These are phyloP conservation scores for Drosophila suboccidentalis DNA, from an alignment of 2,888 invertebrate genomes.

Conservation along the genomic window DNA sequence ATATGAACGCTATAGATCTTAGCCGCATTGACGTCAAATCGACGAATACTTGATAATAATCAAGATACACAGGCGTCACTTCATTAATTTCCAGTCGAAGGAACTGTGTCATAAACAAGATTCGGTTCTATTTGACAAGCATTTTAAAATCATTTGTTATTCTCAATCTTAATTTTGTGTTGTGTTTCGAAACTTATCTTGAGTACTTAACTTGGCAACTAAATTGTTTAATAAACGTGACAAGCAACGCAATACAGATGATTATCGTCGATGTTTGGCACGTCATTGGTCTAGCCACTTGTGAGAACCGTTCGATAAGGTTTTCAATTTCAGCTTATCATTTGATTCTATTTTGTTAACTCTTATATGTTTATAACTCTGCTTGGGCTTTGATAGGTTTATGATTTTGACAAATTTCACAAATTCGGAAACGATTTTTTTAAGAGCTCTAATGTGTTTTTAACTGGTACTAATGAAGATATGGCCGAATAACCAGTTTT, in stretches of 20 bases:
- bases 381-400: conserved; percentile 40
- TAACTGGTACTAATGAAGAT: conserved; percentile 50
- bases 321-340: conserved; percentile 38
- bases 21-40: conserved; percentile 55
- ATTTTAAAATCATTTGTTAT: conserved; percentile 4
- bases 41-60: conserved; percentile 12
- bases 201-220: conserved; percentile 38
- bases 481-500: conserved; percentile 33
- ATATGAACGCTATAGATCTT: conserved; percentile 8
- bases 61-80: conserved; percentile 10
- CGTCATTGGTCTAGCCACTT: conserved; percentile 44
- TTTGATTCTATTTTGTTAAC: conserved; percentile 15
- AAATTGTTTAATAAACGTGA: conserved; percentile 57
- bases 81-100: background rate
- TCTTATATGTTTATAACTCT: conserved; percentile 7
- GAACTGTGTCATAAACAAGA: conserved; percentile 47
- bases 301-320: conserved; percentile 38
- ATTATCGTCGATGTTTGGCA: conserved; percentile 25
- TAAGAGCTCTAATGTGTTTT: conserved; percentile 47
- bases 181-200: conserved; percentile 45
- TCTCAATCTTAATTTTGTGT: conserved; percentile 35
- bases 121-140: conserved; percentile 30
- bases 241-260: conserved; percentile 37
- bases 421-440: conserved; percentile 45
- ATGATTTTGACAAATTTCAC: conserved; percentile 40